phyloP scores from a whole-genome alignment of 2,113 vertebrate species.

The Plestiodon gilberti region DNA sequence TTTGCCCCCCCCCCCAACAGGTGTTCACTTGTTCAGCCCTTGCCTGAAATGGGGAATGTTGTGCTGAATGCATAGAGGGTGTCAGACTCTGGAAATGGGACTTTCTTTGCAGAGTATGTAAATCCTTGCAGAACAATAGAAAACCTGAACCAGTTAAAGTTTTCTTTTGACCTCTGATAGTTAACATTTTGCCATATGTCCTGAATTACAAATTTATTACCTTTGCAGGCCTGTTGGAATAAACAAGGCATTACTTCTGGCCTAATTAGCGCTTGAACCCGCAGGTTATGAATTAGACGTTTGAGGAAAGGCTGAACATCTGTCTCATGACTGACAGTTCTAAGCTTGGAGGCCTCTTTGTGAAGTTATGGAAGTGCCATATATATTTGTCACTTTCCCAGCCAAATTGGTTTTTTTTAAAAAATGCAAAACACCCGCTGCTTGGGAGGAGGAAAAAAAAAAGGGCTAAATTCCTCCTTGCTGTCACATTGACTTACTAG shows the following conservation, averaged over 20 bases:
- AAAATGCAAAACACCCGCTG: not conserved
- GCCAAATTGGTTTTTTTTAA: not conserved
- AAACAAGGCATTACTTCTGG: not conserved
- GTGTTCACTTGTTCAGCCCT: no score
- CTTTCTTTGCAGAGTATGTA: not conserved
- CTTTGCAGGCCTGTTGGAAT: not conserved
- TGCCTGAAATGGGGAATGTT: no score
- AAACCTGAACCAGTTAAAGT: not conserved
- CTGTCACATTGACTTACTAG: not conserved
- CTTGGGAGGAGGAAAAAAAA: conserved; percentile 24
- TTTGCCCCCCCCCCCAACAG: no score
- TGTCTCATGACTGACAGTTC: not conserved
- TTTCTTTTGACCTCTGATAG: not conserved
- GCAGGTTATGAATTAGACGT: not conserved
- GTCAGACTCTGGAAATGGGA: not conserved
- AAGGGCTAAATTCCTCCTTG: conserved; percentile 26
- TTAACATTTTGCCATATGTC: not conserved
- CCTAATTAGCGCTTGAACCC: not conserved
- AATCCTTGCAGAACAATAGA: not conserved
- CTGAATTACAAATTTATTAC: not conserved
- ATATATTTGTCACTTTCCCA: not conserved
- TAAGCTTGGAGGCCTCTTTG: not conserved
- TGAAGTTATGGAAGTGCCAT: not conserved
- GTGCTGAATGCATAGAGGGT: no score
- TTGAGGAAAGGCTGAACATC: not conserved